Base-by-base conservation (phyloP, 1,140 invertebrate genomes). In the Thaumatotibia leucotreta region DNA sequence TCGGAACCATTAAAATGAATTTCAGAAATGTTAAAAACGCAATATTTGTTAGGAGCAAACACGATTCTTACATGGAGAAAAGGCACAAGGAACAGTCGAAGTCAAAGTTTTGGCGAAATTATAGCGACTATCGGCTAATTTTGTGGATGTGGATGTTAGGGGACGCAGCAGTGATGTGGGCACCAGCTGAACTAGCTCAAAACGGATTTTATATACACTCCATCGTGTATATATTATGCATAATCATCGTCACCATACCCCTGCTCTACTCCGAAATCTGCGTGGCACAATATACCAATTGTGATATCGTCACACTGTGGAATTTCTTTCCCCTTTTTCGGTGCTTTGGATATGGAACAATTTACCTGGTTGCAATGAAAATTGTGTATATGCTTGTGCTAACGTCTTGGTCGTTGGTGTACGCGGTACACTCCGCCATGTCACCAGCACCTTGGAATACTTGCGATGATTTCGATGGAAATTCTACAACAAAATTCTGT, bases 191-290 rank as follows among this genome's bases (percentile, higher is more conserved):
- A 49, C 79, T 88, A 66, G 82, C 84, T n/a, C 80, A 84, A 63
- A 77, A 67, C 50, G 85, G 79, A 63, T 86, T 81, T 70, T 88
- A 86, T 65, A 62, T 80, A 4, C 74, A 83, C 27, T 73, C 63
- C 24, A 14, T 64, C 1, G 29, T 88, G 24, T 76, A 88, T 64
- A 49, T 71, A n/a, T 24, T 80, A 11, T 65, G 76, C 58, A 72
- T 79, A 24, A 79, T 90, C 52, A 79, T 88, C 65, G 58, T 88
- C 31, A 83, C 83, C 29, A 83, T 88, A 69, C 88, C 88, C 35
- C 62, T 88, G 32, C 75, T 85, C 32, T 90, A 88, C 73, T 86
- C 88, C n/a, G 88, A 90, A 68, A 83, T 90, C 61, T 88, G 86
- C 67, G 68, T 90, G 14, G 80, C 81, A 8, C 88, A 90, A 70